phyloP scores from a whole-genome alignment of 2,888 invertebrate genomes.

The Caenorhabditis drosophilae region DNA sequence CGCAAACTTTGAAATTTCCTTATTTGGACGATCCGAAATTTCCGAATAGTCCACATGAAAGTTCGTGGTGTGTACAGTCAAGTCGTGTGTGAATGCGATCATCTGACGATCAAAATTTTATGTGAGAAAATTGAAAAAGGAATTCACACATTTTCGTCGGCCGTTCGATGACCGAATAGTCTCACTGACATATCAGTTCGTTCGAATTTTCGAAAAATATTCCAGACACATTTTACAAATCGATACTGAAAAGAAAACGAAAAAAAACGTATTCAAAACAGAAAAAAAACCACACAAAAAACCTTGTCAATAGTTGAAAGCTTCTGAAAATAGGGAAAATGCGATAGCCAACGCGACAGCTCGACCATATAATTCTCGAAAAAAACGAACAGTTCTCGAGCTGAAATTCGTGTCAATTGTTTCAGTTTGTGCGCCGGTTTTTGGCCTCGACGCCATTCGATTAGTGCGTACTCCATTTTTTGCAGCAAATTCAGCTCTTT shows the following conservation, averaged over 20 bases:
- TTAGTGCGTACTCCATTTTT: constrained; percentile 35
- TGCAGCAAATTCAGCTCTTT: constrained; percentile 2
- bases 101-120: too few relatives aligned
- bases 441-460: constrained; percentile 11
- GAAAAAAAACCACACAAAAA: too few relatives aligned
- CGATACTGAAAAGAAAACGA: background rate
- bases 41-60: background rate
- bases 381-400: background rate
- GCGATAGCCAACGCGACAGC: background rate
- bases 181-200: constrained; percentile 27
- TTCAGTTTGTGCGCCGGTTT: background rate
- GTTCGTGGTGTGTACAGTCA: too few relatives aligned
- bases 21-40: background rate
- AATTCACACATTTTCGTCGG: too few relatives aligned
- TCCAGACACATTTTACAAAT: background rate
- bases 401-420: background rate
- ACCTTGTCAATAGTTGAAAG: background rate
- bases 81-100: too few relatives aligned
- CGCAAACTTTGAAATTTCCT: too few relatives aligned
- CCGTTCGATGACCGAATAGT: constrained; percentile 1
- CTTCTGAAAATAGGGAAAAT: background rate
- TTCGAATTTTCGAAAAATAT: constrained; percentile 24
- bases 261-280: background rate
- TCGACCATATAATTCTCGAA: background rate
- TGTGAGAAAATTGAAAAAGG: too few relatives aligned